These are phyloP conservation scores for Nannospalax galili DNA, from an alignment of 2,113 vertebrate species.

Conservation along the genomic window DNA sequence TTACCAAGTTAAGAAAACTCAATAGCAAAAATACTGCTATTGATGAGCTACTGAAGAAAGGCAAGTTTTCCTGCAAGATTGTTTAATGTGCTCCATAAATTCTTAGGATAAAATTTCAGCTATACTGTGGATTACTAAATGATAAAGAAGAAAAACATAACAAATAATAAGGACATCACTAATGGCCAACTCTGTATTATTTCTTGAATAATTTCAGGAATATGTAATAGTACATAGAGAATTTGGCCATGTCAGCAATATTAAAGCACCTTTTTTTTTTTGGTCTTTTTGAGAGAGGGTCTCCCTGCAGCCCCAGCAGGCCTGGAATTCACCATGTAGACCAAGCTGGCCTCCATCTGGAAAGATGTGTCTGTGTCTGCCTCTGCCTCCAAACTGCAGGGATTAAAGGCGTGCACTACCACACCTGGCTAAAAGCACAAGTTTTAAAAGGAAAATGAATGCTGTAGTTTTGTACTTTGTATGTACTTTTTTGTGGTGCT, in stretches of 20 bases:
- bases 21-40: not conserved
- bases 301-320: too few species aligned
- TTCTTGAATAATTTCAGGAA: not conserved
- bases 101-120: not conserved
- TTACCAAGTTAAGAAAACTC: constrained; percentile 87
- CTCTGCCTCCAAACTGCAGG: too few species aligned
- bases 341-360: too few species aligned
- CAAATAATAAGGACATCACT: not conserved
- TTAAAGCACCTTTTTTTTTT: too few species aligned
- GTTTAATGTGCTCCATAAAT: not conserved
- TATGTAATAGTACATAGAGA: not conserved
- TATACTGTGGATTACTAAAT: not conserved
- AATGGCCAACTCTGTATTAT: not conserved
- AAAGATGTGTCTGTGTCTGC: too few species aligned
- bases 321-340: too few species aligned
- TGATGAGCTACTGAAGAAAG: not conserved
- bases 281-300: too few species aligned
- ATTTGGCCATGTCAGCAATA: not conserved
- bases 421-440: too few species aligned
- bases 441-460: constrained; percentile 55
- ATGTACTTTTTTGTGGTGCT: not conserved
- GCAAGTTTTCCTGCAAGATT: not conserved
- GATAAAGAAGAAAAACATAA: not conserved
- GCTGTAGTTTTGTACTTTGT: not conserved
- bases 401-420: too few species aligned